These are phyloP conservation scores for Drosophila subquinaria DNA, from an alignment of 2,888 invertebrate genomes.

Conservation along the genomic window DNA sequence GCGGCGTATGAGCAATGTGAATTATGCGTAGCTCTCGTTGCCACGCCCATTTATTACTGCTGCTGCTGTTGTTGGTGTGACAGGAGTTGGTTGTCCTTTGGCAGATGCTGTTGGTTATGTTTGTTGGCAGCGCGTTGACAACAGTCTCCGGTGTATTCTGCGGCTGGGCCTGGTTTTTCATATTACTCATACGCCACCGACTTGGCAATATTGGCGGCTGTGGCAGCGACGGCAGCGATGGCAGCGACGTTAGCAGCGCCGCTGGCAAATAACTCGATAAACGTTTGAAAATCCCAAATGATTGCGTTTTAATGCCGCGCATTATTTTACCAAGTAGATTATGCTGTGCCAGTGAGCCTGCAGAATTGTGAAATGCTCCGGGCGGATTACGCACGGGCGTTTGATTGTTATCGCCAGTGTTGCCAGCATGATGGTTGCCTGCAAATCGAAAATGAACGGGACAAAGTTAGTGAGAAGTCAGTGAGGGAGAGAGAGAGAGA, in stretches of 20 bases:
- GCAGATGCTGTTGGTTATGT: slow-evolving; percentile 49
- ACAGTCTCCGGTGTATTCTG: slow-evolving; percentile 64
- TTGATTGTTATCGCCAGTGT: slow-evolving; percentile 84
- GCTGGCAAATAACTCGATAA: slow-evolving; percentile 83
- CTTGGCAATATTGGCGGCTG: slow-evolving; percentile 11
- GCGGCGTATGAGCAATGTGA: slow-evolving; percentile 74
- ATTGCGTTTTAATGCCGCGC: slow-evolving; percentile 85
- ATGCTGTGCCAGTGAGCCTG: slow-evolving; percentile 83
- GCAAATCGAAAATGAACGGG: slow-evolving; percentile 34
- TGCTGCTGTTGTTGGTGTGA: slow-evolving; percentile 37
- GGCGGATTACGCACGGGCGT: slow-evolving; percentile 86
- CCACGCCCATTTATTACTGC: slow-evolving; percentile 53
- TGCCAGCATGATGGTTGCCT: slow-evolving; percentile 74
- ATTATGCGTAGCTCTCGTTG: slow-evolving; percentile 56
- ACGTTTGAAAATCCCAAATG: slow-evolving; percentile 84
- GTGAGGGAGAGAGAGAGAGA: slow-evolving; percentile 4
- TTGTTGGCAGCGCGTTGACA: slow-evolving; percentile 61
- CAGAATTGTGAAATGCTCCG: slow-evolving; percentile 86
- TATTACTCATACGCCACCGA: slow-evolving; percentile 80
- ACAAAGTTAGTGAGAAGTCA: slow-evolving; percentile 2
- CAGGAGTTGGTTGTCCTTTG: slow-evolving; percentile 39
- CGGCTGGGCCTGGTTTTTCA: slow-evolving; percentile 55
- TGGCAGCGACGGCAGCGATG: slow-evolving; percentile 38
- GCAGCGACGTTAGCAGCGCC: slow-evolving; percentile 57
- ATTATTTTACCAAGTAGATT: slow-evolving; percentile 84